These are phyloP conservation scores for Dreissena rostriformis DNA, from an alignment of 1,140 invertebrate species.

Conservation along the genomic window DNA sequence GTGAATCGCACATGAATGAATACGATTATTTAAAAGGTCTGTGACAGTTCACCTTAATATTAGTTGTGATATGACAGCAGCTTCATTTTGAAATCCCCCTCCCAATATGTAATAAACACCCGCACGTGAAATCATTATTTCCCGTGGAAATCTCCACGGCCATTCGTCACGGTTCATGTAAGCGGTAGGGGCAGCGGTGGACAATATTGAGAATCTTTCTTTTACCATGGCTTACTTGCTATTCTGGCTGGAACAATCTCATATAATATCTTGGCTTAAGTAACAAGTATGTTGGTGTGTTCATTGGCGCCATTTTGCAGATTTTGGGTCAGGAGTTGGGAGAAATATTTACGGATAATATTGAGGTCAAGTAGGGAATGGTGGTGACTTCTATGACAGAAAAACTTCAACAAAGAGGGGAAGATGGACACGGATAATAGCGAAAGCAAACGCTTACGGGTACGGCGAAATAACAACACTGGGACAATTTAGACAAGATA, in stretches of 20 bases:
- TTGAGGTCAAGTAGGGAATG: conserved; percentile 53
- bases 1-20: too few species aligned
- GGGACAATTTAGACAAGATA: too few species aligned
- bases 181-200: conserved; percentile 67
- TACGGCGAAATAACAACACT: too few species aligned
- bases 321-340: conserved; percentile 62
- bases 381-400: conserved; percentile 67
- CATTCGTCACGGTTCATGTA: conserved; percentile 74
- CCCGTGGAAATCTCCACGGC: conserved; percentile 67
- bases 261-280: conserved; percentile 65
- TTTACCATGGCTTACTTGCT: conserved; percentile 57
- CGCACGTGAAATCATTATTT: too few species aligned
- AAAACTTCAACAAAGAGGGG: conserved; percentile 64
- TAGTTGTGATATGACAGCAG: too few species aligned
- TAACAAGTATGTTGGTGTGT: conserved; percentile 62
- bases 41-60: too few species aligned
- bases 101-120: too few species aligned
- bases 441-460: too few species aligned
- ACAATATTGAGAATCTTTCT: conserved; percentile 66
- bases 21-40: too few species aligned
- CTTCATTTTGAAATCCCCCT: too few species aligned
- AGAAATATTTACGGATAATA: conserved; percentile 46
- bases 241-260: conserved; percentile 62
- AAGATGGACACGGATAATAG: too few species aligned
- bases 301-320: conserved; percentile 61